Evolutionary conservation across 2,113 vertebrate genomes (phyloP).

Genomic region (Vulpes vulpes): DNA sequence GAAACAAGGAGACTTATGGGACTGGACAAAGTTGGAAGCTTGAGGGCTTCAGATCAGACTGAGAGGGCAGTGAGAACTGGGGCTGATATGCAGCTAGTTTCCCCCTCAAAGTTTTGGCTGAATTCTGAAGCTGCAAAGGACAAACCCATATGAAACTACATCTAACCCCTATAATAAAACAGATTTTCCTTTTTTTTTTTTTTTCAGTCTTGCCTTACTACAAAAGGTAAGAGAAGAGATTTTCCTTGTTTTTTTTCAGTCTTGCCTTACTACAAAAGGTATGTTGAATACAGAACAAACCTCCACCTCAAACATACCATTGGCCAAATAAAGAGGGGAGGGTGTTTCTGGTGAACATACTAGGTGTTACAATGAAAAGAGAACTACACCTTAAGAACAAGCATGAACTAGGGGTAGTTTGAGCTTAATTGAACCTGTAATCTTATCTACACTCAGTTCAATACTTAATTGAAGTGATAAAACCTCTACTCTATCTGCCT

Average conservation of each 20-base stretch:
- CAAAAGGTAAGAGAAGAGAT: not conserved
- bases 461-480: not conserved
- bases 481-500: not conserved
- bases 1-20: not conserved
- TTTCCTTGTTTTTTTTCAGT: not conserved
- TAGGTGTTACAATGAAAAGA: not conserved
- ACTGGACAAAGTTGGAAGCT: not conserved
- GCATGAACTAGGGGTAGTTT: not conserved
- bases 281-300: not conserved
- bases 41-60: not conserved
- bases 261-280: not conserved
- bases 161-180: not conserved
- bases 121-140: not conserved
- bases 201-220: not conserved
- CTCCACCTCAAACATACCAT: not conserved
- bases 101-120: not conserved
- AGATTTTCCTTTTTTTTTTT: not conserved
- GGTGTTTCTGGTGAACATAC: not conserved
- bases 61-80: not conserved
- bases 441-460: not conserved
- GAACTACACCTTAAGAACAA: not conserved
- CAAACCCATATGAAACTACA: not conserved
- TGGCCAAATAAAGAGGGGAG: accelerated
- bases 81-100: not conserved
- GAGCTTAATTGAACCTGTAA: not conserved